Percentiles rank a stretch among this genome's conserved stretches.
Conservation (phyloP, 2,888 invertebrate species). For the Neoascia interrupta region DNA sequence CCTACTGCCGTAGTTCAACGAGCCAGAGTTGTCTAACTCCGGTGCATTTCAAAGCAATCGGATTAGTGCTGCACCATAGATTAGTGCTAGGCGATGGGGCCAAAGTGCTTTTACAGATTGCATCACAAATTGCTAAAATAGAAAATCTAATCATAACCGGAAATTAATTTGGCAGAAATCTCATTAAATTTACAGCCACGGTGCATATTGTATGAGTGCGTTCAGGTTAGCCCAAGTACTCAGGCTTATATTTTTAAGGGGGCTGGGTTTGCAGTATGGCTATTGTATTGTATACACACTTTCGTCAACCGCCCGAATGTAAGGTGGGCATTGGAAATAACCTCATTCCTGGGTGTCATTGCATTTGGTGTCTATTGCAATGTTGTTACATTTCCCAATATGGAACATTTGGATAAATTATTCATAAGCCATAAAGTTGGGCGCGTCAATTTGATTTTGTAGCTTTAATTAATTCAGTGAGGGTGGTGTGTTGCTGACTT, state of each 20-base stretch:
- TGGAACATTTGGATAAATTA: constrained; percentile 56
- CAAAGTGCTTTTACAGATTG: constrained; percentile 50
- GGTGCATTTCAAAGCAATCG: constrained; percentile 52
- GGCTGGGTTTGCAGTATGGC: background rate
- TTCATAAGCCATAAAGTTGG: constrained; percentile 56
- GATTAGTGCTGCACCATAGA: constrained; percentile 25
- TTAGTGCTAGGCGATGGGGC: background rate
- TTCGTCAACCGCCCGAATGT: background rate
- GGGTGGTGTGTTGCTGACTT: constrained; percentile 8
- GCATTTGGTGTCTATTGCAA: constrained; percentile 32
- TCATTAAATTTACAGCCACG: constrained; percentile 79
- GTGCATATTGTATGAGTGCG: constrained; percentile 28
- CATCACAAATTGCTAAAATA: constrained; percentile 80
- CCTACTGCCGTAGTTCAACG: background rate
- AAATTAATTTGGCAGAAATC: constrained; percentile 80
- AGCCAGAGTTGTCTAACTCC: constrained; percentile 19
- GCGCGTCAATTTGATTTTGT: constrained; percentile 60
- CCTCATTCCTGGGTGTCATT: background rate
- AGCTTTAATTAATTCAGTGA: constrained; percentile 46
- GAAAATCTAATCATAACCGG: constrained; percentile 80
- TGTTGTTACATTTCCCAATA: constrained; percentile 26
- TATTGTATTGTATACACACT: constrained; percentile 13
- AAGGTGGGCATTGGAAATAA: background rate
- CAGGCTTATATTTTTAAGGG: background rate
- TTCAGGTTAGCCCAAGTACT: background rate